Evolutionary conservation across 2,797 vertebrate species (phyloP), one percentile per base, ranked within the genome.

Genomic region (Capromys pilorides): DNA sequence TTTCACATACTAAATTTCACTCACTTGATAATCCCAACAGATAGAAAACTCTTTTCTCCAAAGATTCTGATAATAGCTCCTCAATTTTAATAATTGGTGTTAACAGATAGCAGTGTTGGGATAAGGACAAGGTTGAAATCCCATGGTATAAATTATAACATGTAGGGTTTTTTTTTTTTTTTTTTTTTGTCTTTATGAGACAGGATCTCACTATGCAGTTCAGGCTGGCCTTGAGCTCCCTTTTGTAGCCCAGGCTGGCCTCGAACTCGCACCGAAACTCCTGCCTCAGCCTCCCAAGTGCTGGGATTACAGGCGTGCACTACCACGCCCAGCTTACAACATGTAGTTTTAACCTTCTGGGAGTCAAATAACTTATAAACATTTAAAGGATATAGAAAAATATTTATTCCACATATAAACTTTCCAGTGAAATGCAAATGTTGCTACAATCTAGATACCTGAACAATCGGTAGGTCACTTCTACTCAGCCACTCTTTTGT

Each of bases 1-100:
- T 97, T 97, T 96, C 95, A 83, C 54, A 28, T 91, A 24, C 1
- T 92, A 79, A 92, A 66, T 57, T 80, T 94, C 31, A 84, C 19
- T 96, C 62, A 92, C 39, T 69, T n/a, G 33, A 90, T 90, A 36
- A 67, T 91, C 64, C 71, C n/a, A 78, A 0, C 51, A 85, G 39
- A 31, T 36, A 93, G 45, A 54, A 73, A 79, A 67, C 12, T 88
- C 51, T 69, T 73, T 91, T n/a, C 21, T 31, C 11, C 24, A 7
- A 49, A 49, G 73, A 77, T 49, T 77, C 41, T 49, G 41, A 5
- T 73, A 73, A 31, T 1, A 10, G 49, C 21, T 84, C 51, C 41
- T 86, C 62, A 90, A 59, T 87, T 67, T 86, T 90, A 73, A 84
- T 57, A 91, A 66, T 28, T 64, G 31, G 51, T 93, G 6, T 84